phyloP scores from a whole-genome alignment of 2,888 invertebrate species.

The Macropis europaea region DNA sequence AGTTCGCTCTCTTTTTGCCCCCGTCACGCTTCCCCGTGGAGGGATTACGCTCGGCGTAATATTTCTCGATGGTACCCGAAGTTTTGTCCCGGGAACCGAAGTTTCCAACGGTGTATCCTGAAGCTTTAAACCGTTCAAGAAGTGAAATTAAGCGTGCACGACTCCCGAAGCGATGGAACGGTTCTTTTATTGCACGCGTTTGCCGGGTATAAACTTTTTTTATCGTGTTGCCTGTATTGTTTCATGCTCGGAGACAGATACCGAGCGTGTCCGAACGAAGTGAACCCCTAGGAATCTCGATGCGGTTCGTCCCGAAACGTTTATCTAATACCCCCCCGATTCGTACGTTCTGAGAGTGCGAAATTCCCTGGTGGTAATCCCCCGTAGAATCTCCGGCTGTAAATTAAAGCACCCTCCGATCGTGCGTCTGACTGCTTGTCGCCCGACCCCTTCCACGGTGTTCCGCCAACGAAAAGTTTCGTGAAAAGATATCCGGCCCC shows the following conservation, averaged over 20 bases:
- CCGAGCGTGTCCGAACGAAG: conserved; percentile 46
- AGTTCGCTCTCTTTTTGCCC: background rate
- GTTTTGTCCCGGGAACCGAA: background rate
- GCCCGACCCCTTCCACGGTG: conserved; percentile 29
- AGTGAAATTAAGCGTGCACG: too few species aligned
- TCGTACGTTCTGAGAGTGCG: conserved; percentile 59
- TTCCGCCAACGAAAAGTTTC: conserved; percentile 13
- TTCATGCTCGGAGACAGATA: conserved; percentile 28
- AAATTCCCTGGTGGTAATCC: conserved; percentile 63
- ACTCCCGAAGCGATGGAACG: background rate
- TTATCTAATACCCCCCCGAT: conserved; percentile 63
- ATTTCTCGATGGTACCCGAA: background rate
- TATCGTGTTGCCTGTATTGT: conserved; percentile 5
- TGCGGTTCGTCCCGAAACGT: conserved; percentile 58
- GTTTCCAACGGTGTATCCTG: conserved; percentile 2
- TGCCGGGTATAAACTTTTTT: conserved; percentile 9
- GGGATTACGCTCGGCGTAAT: background rate
- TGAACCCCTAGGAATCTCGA: conserved; percentile 52
- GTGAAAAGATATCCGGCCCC: conserved; percentile 44
- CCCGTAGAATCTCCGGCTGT: conserved; percentile 56
- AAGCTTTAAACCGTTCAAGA: too few species aligned
- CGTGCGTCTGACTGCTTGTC: conserved; percentile 53
- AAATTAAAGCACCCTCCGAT: conserved; percentile 62
- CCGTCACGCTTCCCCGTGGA: background rate
- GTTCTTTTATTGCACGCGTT: background rate